Conservation (phyloP, 2,113 vertebrate genomes). For the Myocastor coypus region DNA sequence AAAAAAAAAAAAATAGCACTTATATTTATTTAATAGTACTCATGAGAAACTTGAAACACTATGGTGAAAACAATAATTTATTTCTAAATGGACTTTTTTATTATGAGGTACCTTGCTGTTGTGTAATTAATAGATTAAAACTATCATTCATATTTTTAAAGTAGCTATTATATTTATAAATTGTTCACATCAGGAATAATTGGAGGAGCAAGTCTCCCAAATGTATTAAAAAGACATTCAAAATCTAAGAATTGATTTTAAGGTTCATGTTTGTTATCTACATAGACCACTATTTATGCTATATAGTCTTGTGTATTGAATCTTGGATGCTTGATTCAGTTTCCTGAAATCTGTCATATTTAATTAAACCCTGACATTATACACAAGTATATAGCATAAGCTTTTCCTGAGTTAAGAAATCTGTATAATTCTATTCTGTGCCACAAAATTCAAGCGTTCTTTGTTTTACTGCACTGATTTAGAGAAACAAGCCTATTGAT, state of each 20-base stretch:
- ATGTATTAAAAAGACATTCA: not conserved
- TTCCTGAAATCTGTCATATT: slow-evolving; percentile 25
- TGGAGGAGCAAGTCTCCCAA: slow-evolving; percentile 2
- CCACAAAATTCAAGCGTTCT: not conserved
- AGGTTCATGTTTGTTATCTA: not conserved
- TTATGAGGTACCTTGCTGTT: not conserved
- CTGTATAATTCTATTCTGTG: not conserved
- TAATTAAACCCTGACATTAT: slow-evolving; percentile 9
- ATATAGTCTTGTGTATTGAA: not conserved
- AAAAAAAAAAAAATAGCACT: no score
- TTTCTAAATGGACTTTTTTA: slow-evolving; percentile 26
- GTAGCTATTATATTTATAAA: slow-evolving; percentile 3
- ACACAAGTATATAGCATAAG: not conserved
- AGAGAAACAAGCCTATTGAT: slow-evolving; percentile 29
- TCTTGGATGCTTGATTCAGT: slow-evolving; percentile 5
- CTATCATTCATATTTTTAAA: not conserved
- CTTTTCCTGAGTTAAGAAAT: not conserved
- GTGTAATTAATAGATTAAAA: slow-evolving; percentile 13
- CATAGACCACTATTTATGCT: not conserved
- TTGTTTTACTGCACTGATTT: slow-evolving; percentile 53
- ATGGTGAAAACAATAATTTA: not conserved
- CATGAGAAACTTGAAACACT: not conserved
- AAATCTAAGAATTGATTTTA: not conserved
- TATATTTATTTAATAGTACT: not conserved
- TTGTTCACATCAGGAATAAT: not conserved